Conservation (phyloP, 2,113 vertebrate genomes). For the Pseudorhombus dupliciocellatus region DNA sequence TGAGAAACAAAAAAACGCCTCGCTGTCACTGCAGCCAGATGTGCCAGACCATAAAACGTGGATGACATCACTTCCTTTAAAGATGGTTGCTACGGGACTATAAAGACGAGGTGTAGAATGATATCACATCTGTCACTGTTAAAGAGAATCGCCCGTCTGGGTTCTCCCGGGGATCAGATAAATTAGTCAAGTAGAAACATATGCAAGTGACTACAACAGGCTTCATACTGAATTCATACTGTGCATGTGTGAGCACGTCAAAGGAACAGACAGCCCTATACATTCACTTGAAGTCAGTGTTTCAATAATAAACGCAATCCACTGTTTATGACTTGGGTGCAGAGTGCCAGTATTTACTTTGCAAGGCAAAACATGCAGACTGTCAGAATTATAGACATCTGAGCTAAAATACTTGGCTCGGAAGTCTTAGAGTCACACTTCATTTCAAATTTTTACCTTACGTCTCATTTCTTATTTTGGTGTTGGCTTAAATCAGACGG, state of each 20-base stretch:
- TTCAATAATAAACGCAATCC: conserved; percentile 26
- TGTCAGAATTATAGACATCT: conserved; percentile 21
- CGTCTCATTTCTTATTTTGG: conserved; percentile 29
- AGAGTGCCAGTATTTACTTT: conserved; percentile 11
- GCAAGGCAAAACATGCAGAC: conserved; percentile 11
- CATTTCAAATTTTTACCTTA: conserved; percentile 23
- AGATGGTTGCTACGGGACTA: conserved; percentile 39
- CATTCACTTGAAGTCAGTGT: conserved; percentile 9
- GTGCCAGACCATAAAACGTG: conserved; percentile 56
- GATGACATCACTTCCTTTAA: conserved; percentile 72
- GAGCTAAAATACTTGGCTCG: neutral
- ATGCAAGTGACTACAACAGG: conserved; percentile 27
- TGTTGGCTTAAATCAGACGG: conserved; percentile 48
- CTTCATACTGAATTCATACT: neutral
- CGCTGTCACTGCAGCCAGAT: conserved; percentile 44
- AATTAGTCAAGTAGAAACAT: conserved; percentile 23
- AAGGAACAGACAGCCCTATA: conserved; percentile 3
- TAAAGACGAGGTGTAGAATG: conserved; percentile 49
- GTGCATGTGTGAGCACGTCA: neutral
- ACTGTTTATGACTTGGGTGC: conserved; percentile 1
- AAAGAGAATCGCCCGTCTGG: conserved; percentile 27
- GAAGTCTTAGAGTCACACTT: conserved; percentile 28
- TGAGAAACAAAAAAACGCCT: conserved; percentile 11
- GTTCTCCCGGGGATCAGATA: conserved; percentile 7
- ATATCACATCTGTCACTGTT: conserved; percentile 58